Conservation (phyloP, 2,888 invertebrate species). For the Mythimna loreyi region DNA sequence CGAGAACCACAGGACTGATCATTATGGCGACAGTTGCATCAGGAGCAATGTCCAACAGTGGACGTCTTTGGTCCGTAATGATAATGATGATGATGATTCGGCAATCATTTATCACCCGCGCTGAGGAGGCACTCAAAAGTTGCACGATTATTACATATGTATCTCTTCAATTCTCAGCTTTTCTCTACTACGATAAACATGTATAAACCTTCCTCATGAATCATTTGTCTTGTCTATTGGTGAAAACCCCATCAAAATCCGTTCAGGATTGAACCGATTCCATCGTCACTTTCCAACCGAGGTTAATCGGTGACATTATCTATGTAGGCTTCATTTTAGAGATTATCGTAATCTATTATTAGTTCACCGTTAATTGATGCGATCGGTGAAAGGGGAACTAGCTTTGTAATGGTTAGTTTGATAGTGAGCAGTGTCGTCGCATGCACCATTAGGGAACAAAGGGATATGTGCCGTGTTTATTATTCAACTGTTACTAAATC, state of each 20-base stretch:
- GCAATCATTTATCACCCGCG: conserved; percentile 6
- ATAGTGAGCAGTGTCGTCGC: neutral
- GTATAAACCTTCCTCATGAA: no score
- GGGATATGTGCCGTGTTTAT: conserved; percentile 2
- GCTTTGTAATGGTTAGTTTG: neutral
- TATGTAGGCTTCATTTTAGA: conserved; percentile 14
- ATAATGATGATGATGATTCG: no score
- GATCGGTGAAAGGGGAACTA: neutral
- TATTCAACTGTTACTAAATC: neutral
- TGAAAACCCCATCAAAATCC: no score
- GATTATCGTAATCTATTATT: conserved; percentile 41
- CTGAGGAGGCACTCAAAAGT: no score
- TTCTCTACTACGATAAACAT: no score
- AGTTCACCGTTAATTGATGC: conserved; percentile 18
- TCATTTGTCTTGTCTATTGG: no score
- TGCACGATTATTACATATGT: no score
- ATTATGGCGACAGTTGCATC: no score
- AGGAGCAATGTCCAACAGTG: no score
- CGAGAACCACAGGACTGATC: no score
- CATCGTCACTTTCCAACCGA: conserved; percentile 24
- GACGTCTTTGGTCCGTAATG: no score
- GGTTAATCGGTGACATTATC: conserved; percentile 41
- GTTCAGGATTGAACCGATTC: conserved; percentile 18
- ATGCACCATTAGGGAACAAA: conserved; percentile 30
- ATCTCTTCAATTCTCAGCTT: no score